Evolutionary conservation across 2,797 vertebrate genomes (phyloP), one percentile per base, ranked within the genome.

Genomic region (Diglossa cyanea): DNA sequence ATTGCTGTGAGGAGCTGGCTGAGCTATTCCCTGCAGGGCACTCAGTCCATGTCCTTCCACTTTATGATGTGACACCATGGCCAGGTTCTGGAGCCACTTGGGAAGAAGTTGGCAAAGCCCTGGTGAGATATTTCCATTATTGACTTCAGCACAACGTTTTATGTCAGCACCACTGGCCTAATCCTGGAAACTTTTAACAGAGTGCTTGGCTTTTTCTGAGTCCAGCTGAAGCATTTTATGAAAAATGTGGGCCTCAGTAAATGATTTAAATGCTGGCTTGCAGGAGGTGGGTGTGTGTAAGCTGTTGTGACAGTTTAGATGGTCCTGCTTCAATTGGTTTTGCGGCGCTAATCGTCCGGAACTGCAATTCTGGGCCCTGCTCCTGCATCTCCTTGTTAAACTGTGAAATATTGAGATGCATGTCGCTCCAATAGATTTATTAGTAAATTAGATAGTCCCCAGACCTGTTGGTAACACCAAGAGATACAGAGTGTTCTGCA

Each of bases 401-500:
- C 86, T 45, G 30, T 63, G 86, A 92, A 90, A 73, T 84, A 80
- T 21, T 79, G 44, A 84, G 83, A 61, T 85, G 62, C 71, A 11
- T 54, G 40, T 62, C 26, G 2, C 67, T 77, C 65, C 76, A 25
- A 66, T n/a, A n/a, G 87, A 86, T 94, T 88, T 94, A 57, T 87
- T 88, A 74, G 55, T 67, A 90, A 96, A 88, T 94, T 86, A 96
- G 78, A 63, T 84, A 48, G 89, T 91, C 90, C 81, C 25, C 35
- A 78, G 80, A 86, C 70, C 86, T 79, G 6, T 79, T 62, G 78
- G 51, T 71, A 66, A 60, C 18, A 24, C 39, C 11, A 10, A 53
- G 33, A 83, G 90, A 88, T 58, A 63, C 37, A 47, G 51, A 50
- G 44, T 15, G 66, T 86, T 88, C 94, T 93, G 60, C 66, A 86